A percentile compares a stretch with the other conserved stretches of the same genome.
These are phyloP conservation scores for Diabrotica undecimpunctata DNA, from an alignment of 1,140 invertebrate species.

Conservation along the genomic window DNA sequence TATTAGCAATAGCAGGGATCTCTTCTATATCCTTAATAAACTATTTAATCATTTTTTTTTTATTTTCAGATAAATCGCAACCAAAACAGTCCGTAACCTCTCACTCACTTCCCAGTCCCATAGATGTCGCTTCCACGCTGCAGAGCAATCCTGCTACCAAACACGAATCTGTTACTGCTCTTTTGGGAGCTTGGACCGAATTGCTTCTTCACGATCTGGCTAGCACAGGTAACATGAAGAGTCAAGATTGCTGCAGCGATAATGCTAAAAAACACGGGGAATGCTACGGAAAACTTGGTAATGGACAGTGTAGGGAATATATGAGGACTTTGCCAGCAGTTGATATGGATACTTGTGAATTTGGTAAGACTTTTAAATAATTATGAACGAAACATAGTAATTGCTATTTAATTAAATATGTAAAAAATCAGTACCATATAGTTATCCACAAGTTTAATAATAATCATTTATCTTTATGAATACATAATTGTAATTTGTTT, in stretches of 20 bases:
- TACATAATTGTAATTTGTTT: no score
- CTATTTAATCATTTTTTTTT: slow-evolving; percentile 1
- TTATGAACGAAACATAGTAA: no score
- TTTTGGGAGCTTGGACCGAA: slow-evolving; percentile 79
- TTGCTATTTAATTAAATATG: no score
- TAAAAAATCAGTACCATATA: no score
- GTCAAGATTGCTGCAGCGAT: slow-evolving; percentile 41
- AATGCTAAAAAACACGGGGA: slow-evolving; percentile 47
- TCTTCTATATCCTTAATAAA: no score
- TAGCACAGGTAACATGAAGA: slow-evolving; percentile 56
- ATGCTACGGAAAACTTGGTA: slow-evolving; percentile 53
- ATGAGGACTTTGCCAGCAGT: slow-evolving; percentile 67
- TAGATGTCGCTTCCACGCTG: slow-evolving; percentile 51
- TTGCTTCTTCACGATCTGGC: slow-evolving; percentile 74
- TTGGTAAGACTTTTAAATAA: slow-evolving; percentile 49
- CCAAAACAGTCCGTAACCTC: slow-evolving; percentile 55
- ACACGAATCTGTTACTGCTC: slow-evolving; percentile 71
- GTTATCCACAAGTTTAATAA: no score
- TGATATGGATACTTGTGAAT: slow-evolving; percentile 61
- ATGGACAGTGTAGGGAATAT: slow-evolving; percentile 65
- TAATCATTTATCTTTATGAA: no score
- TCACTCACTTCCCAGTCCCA: slow-evolving; percentile 56
- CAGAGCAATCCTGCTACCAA: slow-evolving; percentile 43
- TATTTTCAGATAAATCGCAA: slow-evolving; percentile 54
- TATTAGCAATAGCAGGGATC: no score